A percentile compares a stretch with the other conserved stretches of the same genome.
Conservation (phyloP, 2,888 invertebrate species). For the Plusia festucae region DNA sequence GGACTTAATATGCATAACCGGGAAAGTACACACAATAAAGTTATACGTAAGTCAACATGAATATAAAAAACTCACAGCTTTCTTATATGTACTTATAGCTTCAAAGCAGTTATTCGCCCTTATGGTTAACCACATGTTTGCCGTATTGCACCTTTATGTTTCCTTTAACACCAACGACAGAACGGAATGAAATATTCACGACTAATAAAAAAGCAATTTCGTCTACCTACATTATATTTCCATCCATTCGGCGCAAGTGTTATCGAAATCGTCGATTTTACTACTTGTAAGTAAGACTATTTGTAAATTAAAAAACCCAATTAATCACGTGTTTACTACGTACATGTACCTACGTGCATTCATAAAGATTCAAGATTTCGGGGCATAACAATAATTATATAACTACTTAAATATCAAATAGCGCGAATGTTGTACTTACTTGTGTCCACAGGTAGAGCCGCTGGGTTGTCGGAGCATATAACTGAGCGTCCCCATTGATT, state of each 20-base stretch:
- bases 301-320: constrained; percentile 43
- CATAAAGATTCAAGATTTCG: constrained; percentile 3
- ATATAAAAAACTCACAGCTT: constrained; percentile 38
- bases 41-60: constrained; percentile 19
- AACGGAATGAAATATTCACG: constrained; percentile 36
- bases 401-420: neutral
- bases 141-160: constrained; percentile 9
- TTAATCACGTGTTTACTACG: constrained; percentile 45
- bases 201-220: constrained; percentile 44
- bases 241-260: constrained; percentile 32
- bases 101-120: constrained; percentile 6
- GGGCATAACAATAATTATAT: neutral
- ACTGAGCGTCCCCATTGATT: constrained; percentile 80
- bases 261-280: constrained; percentile 39
- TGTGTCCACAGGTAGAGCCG: constrained; percentile 84
- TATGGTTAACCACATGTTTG: constrained; percentile 25
- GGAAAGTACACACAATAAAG: constrained; percentile 32
- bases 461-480: constrained; percentile 89
- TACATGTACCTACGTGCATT: constrained; percentile 33
- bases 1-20: constrained; percentile 40
- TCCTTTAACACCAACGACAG: constrained; percentile 26
- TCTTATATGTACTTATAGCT: constrained; percentile 20
- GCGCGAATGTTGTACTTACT: constrained; percentile 66
- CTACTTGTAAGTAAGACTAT: constrained; percentile 28
- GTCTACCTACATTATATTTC: constrained; percentile 12